These are phyloP conservation scores for Stichodactyla mertensii DNA, from an alignment of 64 coral and sea anemone genomes.

Conservation along the genomic window DNA sequence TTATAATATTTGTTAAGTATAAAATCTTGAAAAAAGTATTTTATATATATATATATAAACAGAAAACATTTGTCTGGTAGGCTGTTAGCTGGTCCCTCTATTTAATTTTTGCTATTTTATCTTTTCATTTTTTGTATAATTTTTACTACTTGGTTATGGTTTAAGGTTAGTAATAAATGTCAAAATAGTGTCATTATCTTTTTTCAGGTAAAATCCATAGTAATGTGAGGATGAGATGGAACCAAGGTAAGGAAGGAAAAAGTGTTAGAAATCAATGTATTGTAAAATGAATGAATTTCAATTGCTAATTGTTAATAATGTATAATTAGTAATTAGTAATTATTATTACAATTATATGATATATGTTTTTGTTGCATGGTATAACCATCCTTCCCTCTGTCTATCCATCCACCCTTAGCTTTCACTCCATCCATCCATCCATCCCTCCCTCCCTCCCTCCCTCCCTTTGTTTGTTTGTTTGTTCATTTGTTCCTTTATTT, in stretches of 20 bases:
- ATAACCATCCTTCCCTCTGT: neutral
- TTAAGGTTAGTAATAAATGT: too few species aligned
- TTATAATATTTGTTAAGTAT: neutral
- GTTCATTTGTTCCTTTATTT: neutral
- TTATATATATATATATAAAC: too few species aligned
- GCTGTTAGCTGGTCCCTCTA: too few species aligned
- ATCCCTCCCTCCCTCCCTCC: neutral
- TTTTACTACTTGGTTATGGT: too few species aligned
- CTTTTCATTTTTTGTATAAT: too few species aligned
- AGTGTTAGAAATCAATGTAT: neutral
- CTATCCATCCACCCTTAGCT: neutral
- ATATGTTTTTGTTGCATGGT: too few species aligned
- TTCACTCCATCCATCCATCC: neutral
- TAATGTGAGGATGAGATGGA: conserved; percentile 34
- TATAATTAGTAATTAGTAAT: too few species aligned
- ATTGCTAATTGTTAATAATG: too few species aligned
- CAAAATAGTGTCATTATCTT: neutral
- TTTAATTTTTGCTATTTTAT: too few species aligned
- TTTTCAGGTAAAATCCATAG: conserved; percentile 41
- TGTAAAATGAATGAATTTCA: neutral
- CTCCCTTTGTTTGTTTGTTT: neutral
- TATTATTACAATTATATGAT: too few species aligned
- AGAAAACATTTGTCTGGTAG: too few species aligned
- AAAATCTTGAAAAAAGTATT: neutral
- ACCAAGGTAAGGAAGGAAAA: conserved; percentile 11